Evolutionary conservation across 2,113 vertebrate genomes (phyloP).

Genomic region (Crypturellus undulatus): DNA sequence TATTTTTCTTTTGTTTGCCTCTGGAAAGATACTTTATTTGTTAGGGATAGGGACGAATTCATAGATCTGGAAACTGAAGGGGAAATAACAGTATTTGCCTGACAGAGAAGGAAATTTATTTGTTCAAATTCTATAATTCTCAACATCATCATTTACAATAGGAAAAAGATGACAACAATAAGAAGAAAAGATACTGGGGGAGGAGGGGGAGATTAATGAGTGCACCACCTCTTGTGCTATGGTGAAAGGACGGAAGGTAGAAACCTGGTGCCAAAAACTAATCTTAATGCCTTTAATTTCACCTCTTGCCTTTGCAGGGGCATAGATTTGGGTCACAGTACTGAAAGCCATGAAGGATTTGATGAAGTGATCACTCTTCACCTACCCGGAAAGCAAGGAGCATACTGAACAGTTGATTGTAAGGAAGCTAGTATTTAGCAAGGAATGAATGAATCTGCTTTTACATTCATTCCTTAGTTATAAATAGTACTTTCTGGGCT

Average conservation of each 20-base stretch:
- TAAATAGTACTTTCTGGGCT: background rate
- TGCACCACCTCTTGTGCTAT: background rate
- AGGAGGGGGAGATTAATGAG: background rate
- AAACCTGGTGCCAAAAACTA: background rate
- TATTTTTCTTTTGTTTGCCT: slow-evolving; percentile 18
- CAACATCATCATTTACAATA: background rate
- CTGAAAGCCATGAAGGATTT: background rate
- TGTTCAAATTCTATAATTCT: background rate
- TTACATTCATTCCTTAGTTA: background rate
- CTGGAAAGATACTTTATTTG: slow-evolving; percentile 7
- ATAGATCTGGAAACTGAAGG: background rate
- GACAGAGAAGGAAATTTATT: background rate
- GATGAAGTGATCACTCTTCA: background rate
- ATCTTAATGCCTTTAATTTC: background rate
- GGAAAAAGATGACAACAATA: background rate
- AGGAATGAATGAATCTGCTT: background rate
- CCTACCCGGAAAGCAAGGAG: background rate
- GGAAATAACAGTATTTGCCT: background rate
- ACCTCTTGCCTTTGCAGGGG: background rate
- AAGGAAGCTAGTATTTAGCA: background rate
- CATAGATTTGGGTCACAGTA: background rate
- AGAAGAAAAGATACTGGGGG: background rate
- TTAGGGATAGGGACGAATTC: background rate
- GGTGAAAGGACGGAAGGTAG: background rate
- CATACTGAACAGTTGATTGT: background rate